Conservation (phyloP, 1,140 invertebrate species). For the Atopsyche davidsoni region DNA sequence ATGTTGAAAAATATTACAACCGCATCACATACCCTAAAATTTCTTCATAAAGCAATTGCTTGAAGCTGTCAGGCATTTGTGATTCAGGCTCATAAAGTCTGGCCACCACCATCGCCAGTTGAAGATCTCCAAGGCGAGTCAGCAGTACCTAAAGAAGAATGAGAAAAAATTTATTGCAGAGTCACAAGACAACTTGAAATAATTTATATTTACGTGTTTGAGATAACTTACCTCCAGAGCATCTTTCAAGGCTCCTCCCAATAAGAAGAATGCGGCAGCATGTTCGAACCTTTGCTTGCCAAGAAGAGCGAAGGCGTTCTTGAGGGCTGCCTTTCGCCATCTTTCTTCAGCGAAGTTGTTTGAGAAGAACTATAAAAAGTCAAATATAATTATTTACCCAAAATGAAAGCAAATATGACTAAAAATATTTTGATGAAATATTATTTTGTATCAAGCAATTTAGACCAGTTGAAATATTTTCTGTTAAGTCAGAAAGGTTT, state of each 20-base stretch:
- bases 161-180: neutral
- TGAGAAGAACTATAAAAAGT: slow-evolving; percentile 68
- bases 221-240: slow-evolving; percentile 75
- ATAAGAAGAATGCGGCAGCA: slow-evolving; percentile 90
- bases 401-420: slow-evolving; percentile 2
- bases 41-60: slow-evolving; percentile 72
- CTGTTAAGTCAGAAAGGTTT: too few species aligned
- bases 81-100: slow-evolving; percentile 85
- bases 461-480: too few species aligned
- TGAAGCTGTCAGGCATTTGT: slow-evolving; percentile 62
- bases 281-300: slow-evolving; percentile 93
- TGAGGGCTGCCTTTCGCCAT: slow-evolving; percentile 94
- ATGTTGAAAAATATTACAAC: neutral
- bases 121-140: slow-evolving; percentile 90
- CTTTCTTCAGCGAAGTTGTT: slow-evolving; percentile 91
- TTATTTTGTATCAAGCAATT: too few species aligned
- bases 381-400: slow-evolving; percentile 5
- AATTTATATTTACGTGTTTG: too few species aligned
- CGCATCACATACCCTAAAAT: slow-evolving; percentile 58
- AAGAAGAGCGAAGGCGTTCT: slow-evolving; percentile 94
- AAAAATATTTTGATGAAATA: too few species aligned
- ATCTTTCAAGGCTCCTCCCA: slow-evolving; percentile 90
- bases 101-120: slow-evolving; percentile 91
- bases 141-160: slow-evolving; percentile 62
- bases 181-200: too few species aligned